These are phyloP conservation scores for Bolinopsis microptera DNA, from an alignment of 37 sponge, comb jelly and placozoan species.

Conservation along the genomic window DNA sequence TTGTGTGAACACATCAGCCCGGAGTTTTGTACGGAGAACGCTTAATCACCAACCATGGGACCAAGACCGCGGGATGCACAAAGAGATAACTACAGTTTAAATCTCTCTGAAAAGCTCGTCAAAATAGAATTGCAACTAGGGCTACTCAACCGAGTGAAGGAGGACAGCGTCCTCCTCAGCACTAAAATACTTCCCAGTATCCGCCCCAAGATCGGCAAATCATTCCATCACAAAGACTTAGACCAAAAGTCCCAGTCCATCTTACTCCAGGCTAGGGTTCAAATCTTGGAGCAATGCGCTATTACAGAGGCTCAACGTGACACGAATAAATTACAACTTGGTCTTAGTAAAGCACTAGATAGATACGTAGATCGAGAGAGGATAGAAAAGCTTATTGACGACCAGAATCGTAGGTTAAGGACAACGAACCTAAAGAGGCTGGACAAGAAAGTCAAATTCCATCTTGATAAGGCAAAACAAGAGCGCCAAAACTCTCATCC, in stretches of 20 bases:
- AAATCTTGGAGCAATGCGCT: not conserved
- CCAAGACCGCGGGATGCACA: too few relatives aligned
- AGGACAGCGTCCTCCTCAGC: not conserved
- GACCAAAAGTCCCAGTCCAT: not conserved
- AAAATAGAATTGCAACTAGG: not conserved
- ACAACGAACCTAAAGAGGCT: not conserved
- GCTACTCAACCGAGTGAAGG: not conserved
- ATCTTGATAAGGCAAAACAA: not conserved
- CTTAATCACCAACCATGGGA: too few relatives aligned
- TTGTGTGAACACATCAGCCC: too few relatives aligned
- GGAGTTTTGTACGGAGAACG: too few relatives aligned
- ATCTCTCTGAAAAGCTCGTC: not conserved
- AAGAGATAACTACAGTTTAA: not conserved
- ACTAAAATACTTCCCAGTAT: not conserved
- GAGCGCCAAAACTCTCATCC: not conserved
- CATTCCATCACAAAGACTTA: not conserved
- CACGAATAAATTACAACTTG: not conserved
- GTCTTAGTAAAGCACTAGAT: not conserved
- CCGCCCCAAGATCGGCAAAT: not conserved
- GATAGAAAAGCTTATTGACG: not conserved
- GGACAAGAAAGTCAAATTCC: not conserved
- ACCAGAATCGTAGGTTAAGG: not conserved
- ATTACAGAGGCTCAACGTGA: not conserved
- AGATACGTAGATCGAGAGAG: not conserved
- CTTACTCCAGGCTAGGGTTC: not conserved